phyloP scores from a whole-genome alignment of 2,888 invertebrate genomes.

The Cordylochernes scorpioides region DNA sequence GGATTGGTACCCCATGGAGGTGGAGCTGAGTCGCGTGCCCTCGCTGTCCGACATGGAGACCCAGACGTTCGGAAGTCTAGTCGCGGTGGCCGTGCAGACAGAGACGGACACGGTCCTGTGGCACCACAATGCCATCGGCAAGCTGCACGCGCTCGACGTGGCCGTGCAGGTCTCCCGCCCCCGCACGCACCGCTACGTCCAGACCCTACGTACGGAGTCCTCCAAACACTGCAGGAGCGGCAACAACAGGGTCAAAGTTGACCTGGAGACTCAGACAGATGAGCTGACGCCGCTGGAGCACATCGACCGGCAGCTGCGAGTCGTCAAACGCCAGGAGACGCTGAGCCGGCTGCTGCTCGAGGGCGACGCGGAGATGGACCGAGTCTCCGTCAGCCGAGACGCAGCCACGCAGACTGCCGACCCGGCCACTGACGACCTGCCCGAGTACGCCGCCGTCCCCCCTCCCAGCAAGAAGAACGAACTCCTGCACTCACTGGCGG shows the following conservation, averaged over 20 bases:
- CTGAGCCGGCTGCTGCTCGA: constrained; percentile 11
- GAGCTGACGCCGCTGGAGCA: constrained; percentile 14
- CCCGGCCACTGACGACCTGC: constrained; percentile 17
- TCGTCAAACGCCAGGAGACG: too few species aligned
- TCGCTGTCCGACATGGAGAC: constrained; percentile 11
- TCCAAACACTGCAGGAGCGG: too few species aligned
- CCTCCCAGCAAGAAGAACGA: constrained; percentile 17
- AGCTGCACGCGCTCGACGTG: constrained; percentile 8
- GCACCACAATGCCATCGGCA: too few species aligned
- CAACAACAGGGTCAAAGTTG: too few species aligned
- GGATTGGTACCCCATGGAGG: too few species aligned
- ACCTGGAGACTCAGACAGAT: constrained; percentile 15
- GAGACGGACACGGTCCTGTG: too few species aligned
- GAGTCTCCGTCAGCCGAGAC: too few species aligned
- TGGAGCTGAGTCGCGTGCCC: constrained; percentile 9
- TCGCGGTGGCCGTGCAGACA: constrained; percentile 11
- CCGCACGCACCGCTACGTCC: not conserved
- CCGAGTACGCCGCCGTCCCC: constrained; percentile 17
- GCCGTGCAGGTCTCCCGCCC: constrained; percentile 9
- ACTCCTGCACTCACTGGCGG: constrained; percentile 13
- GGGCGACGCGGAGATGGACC: too few species aligned
- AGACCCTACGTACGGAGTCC: not conserved
- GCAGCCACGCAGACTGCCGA: constrained; percentile 17
- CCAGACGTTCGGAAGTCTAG: constrained; percentile 11
- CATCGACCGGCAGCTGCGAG: constrained; percentile 14